A percentile compares a stretch with the other conserved stretches of the same genome.
Conservation (phyloP, 37 sponge, comb jelly and placozoan genomes). For the Aplysina aerophoba region DNA sequence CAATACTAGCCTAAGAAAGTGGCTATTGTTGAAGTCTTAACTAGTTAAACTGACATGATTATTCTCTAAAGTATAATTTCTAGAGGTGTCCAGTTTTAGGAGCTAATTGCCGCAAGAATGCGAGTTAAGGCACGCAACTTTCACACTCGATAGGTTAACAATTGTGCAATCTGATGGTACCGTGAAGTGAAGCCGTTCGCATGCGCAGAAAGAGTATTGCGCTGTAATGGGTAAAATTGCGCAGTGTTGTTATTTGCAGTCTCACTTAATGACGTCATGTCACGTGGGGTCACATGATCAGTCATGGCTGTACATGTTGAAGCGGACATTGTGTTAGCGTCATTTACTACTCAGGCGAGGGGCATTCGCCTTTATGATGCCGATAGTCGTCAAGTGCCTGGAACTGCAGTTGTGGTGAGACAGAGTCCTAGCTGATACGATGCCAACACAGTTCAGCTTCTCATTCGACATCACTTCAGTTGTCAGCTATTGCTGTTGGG, state of each 20-base stretch:
- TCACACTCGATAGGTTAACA: too few species aligned
- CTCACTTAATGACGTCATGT: neutral
- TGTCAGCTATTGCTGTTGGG: neutral
- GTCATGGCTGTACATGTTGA: neutral
- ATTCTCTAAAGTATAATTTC: too few species aligned
- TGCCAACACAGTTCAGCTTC: neutral
- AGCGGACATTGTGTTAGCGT: neutral
- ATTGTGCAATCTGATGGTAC: too few species aligned
- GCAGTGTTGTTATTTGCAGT: neutral
- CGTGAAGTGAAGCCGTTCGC: too few species aligned
- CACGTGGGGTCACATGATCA: conserved; percentile 18
- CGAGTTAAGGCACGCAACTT: too few species aligned
- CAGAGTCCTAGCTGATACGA: conserved; percentile 6
- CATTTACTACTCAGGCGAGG: neutral
- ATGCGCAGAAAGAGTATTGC: too few species aligned
- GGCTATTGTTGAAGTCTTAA: too few species aligned
- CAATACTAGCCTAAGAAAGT: too few species aligned
- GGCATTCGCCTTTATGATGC: conserved; percentile 1
- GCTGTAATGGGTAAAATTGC: neutral
- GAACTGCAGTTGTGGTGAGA: neutral
- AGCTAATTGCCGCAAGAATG: too few species aligned
- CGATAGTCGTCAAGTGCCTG: neutral
- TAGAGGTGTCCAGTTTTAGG: too few species aligned
- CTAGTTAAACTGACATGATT: too few species aligned
- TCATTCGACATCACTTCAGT: neutral